Evolutionary conservation across 2,888 invertebrate genomes (phyloP).

Genomic region (Himalopsyche japonica): DNA sequence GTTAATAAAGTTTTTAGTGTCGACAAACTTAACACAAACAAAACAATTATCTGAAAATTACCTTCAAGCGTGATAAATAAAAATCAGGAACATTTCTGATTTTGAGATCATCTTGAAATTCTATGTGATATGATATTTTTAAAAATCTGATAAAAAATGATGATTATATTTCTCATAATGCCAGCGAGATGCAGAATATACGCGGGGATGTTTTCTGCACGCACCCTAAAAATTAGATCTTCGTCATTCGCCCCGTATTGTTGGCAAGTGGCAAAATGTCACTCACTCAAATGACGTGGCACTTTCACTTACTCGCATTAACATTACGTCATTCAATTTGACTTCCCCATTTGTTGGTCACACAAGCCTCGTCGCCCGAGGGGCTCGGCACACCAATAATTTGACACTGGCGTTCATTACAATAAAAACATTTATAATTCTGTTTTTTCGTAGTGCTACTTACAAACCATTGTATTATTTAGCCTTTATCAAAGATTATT

Average conservation of each 20-base stretch:
- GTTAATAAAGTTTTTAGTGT: too few species aligned
- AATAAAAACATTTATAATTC: too few species aligned
- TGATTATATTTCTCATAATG: background rate
- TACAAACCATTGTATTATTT: too few species aligned
- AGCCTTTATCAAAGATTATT: too few species aligned
- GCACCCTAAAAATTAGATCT: background rate
- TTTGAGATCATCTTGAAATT: too few species aligned
- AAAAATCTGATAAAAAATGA: too few species aligned
- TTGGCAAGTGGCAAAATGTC: background rate
- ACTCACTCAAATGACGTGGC: slow-evolving; percentile 14
- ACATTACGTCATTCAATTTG: slow-evolving; percentile 26
- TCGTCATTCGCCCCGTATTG: background rate
- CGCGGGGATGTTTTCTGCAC: background rate
- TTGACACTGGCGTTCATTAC: background rate
- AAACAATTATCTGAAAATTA: too few species aligned
- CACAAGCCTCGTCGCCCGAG: background rate
- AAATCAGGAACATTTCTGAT: too few species aligned
- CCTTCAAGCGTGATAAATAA: too few species aligned
- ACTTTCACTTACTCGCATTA: slow-evolving; percentile 25
- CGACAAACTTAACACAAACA: too few species aligned
- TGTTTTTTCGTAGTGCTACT: too few species aligned
- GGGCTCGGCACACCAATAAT: background rate
- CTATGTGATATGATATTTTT: too few species aligned
- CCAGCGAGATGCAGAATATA: background rate
- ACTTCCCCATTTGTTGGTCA: background rate